phyloP scores from a whole-genome alignment of 2,113 vertebrate species.

The Brienomyrus longianalis region DNA sequence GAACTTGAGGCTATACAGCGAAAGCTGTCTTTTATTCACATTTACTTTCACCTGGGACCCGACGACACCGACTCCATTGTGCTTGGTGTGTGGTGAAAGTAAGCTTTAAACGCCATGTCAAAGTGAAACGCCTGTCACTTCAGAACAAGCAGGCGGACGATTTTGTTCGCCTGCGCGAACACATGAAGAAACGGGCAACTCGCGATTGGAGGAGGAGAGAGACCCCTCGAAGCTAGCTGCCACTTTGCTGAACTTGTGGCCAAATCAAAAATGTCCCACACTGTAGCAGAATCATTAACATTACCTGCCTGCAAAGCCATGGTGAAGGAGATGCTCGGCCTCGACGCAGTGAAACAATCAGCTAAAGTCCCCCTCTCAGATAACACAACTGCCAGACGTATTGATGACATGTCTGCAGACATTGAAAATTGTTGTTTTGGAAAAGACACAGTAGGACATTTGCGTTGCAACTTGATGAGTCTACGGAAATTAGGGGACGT shows the following conservation, averaged over 20 bases:
- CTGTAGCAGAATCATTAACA: slow-evolving; percentile 11
- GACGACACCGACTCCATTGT: neutral
- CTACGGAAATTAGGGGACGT: slow-evolving; percentile 19
- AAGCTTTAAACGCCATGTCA: neutral
- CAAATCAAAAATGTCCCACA: slow-evolving; percentile 20
- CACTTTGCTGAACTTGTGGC: slow-evolving; percentile 15
- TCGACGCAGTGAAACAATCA: neutral
- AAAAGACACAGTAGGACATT: slow-evolving; percentile 21
- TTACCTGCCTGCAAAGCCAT: slow-evolving; percentile 12
- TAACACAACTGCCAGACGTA: slow-evolving; percentile 4
- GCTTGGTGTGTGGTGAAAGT: neutral
- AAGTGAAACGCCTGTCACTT: neutral
- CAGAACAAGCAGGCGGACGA: neutral
- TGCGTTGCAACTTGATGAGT: slow-evolving; percentile 28
- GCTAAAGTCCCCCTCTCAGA: slow-evolving; percentile 13
- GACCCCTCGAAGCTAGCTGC: slow-evolving; percentile 10
- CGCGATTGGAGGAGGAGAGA: neutral
- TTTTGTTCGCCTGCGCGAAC: no score
- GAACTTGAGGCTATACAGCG: neutral
- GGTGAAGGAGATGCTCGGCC: neutral
- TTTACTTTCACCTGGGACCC: neutral
- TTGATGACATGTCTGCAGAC: slow-evolving; percentile 27
- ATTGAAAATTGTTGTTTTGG: slow-evolving; percentile 11
- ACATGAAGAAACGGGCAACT: neutral
- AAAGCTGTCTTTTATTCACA: no score